Percentiles rank a stretch among this genome's conserved stretches.
Conservation (phyloP, 2,797 vertebrate genomes). For the Poliocrania exsul region DNA sequence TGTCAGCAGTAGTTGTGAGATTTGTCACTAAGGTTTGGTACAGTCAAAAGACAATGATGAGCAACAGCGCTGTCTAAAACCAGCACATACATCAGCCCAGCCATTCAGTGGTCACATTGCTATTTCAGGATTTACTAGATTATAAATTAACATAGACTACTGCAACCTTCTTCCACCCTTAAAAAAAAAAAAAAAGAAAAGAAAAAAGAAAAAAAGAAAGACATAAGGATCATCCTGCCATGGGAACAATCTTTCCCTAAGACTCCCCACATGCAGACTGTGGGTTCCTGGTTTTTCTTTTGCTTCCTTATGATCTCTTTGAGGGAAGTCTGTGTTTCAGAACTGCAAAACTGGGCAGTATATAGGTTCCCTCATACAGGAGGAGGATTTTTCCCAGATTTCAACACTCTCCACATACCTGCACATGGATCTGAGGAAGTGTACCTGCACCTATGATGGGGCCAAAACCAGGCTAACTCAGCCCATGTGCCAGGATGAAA, state of each 20-base stretch:
- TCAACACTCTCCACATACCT: background rate
- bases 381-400: background rate
- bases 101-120: background rate
- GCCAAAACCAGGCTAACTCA: background rate
- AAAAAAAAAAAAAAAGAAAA: background rate
- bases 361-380: background rate
- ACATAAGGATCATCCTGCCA: background rate
- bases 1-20: background rate
- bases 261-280: background rate
- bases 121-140: background rate
- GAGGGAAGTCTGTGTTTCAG: background rate
- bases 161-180: background rate
- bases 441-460: background rate
- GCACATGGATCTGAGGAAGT: background rate
- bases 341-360: background rate
- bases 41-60: background rate
- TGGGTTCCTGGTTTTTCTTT: background rate
- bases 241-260: background rate
- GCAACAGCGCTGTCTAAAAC: background rate
- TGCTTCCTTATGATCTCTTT: background rate
- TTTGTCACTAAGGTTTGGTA: background rate
- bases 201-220: rapidly evolving
- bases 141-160: background rate
- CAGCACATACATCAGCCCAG: background rate
- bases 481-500: background rate